Conservation (phyloP, 2,113 vertebrate genomes). For the Sinocyclocheilus anshuiensis region DNA sequence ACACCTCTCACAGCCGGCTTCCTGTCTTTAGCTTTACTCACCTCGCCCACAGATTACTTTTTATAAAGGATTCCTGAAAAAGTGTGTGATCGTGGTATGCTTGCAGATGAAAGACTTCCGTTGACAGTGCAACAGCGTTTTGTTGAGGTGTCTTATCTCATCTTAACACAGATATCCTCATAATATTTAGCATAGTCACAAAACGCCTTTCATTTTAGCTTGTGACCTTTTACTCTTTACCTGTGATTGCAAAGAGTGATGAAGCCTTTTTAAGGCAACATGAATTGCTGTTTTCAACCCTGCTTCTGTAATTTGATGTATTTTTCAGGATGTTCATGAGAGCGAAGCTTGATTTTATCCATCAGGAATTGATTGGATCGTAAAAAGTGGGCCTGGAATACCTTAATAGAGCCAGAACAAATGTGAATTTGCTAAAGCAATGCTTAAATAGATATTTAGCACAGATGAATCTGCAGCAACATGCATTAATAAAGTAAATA, state of each 20-base stretch:
- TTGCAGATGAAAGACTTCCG: not conserved
- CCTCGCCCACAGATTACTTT: conserved; percentile 21
- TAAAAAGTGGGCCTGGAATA: not conserved
- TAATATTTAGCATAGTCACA: not conserved
- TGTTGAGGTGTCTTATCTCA: conserved; percentile 27
- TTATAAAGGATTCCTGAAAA: conserved; percentile 20
- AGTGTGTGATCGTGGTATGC: conserved; percentile 16
- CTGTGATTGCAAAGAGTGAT: not conserved
- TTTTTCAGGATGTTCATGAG: not conserved
- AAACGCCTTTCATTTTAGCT: not conserved
- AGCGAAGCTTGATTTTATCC: not conserved
- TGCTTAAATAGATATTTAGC: not conserved
- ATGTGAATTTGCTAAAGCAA: not conserved
- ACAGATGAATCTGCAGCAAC: not conserved
- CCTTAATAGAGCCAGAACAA: not conserved
- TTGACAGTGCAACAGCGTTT: not conserved
- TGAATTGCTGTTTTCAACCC: not conserved
- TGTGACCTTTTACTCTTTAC: not conserved
- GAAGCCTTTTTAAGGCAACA: not conserved
- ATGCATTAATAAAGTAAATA: not conserved
- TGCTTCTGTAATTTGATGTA: not conserved
- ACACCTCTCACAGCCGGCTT: not conserved
- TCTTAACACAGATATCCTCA: not conserved
- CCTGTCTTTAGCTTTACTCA: conserved; percentile 26
- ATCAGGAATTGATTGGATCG: not conserved